Conservation (phyloP, 2,797 vertebrate genomes). For the Spatula versicolor region DNA sequence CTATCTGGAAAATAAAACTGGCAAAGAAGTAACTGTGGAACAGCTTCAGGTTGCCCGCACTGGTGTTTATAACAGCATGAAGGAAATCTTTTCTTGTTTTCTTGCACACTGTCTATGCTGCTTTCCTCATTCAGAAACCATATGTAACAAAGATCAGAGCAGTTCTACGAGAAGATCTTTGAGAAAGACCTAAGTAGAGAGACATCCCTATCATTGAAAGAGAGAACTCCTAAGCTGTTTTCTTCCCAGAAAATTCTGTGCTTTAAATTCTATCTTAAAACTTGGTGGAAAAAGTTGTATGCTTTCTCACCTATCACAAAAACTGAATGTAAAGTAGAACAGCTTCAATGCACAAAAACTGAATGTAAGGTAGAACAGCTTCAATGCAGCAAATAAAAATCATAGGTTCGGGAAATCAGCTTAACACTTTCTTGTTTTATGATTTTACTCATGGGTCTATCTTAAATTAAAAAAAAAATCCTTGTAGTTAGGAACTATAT, state of each 20-base stretch:
- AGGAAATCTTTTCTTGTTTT: background rate
- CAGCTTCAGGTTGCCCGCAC: background rate
- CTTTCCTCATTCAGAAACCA: background rate
- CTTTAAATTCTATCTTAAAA: background rate
- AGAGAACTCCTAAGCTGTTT: background rate
- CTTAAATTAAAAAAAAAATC: background rate
- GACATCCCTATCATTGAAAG: background rate
- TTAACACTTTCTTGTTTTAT: conserved; percentile 4
- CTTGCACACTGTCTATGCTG: background rate
- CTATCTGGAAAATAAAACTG: background rate
- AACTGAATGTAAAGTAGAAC: background rate
- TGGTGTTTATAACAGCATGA: background rate
- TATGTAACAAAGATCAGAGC: background rate
- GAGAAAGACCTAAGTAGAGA: background rate
- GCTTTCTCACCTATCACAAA: background rate
- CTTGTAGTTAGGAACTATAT: background rate
- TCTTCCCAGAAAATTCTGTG: background rate
- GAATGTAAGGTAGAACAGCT: background rate
- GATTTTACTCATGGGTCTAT: background rate
- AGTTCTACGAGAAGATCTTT: background rate
- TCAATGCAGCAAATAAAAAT: background rate
- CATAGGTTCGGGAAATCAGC: background rate
- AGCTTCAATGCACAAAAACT: background rate
- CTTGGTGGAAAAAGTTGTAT: background rate
- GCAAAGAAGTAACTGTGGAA: background rate